phyloP scores from a whole-genome alignment of 2,888 invertebrate species.

The Leptopilina syphax region DNA sequence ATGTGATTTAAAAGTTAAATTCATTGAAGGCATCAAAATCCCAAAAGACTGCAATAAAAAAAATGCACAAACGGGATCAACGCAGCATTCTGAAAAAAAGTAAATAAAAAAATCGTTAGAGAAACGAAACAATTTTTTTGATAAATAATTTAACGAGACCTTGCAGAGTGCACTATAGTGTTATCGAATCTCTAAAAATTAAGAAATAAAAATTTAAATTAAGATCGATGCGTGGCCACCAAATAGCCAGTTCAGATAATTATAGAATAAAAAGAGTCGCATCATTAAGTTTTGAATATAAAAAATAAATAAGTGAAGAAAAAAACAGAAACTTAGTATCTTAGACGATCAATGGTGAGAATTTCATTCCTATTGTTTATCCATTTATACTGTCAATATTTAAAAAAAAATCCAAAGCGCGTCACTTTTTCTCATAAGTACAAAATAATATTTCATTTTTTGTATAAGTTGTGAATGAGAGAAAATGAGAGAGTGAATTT shows the following conservation, averaged over 20 bases:
- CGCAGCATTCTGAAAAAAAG: constrained; percentile 54
- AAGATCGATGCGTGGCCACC: constrained; percentile 29
- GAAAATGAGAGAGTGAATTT: constrained; percentile 46
- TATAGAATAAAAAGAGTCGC: constrained; percentile 40
- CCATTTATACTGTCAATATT: constrained; percentile 58
- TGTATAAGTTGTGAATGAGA: constrained; percentile 61
- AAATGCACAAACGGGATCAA: constrained; percentile 70
- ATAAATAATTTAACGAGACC: background rate
- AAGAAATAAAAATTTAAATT: constrained; percentile 26
- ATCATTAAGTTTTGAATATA: constrained; percentile 58
- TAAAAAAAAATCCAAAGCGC: constrained; percentile 49
- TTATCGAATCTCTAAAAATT: constrained; percentile 32
- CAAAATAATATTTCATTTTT: constrained; percentile 59
- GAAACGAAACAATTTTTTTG: background rate
- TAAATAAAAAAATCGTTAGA: background rate
- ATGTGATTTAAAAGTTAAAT: background rate
- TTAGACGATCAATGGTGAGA: constrained; percentile 54
- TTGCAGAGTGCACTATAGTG: constrained; percentile 3
- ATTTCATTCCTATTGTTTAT: constrained; percentile 60
- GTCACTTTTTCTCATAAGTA: constrained; percentile 58
- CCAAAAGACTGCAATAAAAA: constrained; percentile 59
- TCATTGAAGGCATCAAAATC: constrained; percentile 41
- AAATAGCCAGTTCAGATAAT: constrained; percentile 26
- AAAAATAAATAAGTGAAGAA: constrained; percentile 43
- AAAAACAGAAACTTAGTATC: constrained; percentile 41